These are phyloP conservation scores for Triops longicaudatus DNA, from an alignment of 1,140 invertebrate genomes.

Conservation along the genomic window DNA sequence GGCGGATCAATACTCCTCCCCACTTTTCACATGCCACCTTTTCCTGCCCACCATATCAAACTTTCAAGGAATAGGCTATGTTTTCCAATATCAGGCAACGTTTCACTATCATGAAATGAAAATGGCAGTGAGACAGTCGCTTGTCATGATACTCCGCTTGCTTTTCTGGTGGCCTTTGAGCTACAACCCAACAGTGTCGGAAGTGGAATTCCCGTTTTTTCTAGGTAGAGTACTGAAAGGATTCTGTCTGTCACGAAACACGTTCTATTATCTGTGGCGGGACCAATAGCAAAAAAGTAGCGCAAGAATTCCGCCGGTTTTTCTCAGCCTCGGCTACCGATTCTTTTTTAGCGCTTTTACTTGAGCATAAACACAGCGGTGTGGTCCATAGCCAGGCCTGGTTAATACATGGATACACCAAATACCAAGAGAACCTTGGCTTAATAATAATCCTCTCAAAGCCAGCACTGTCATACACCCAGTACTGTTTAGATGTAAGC, in stretches of 20 bases:
- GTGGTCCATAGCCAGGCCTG: neutral
- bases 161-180: neutral
- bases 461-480: neutral
- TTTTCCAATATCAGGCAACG: neutral
- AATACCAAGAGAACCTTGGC: neutral
- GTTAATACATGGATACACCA: neutral
- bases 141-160: neutral
- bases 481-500: neutral
- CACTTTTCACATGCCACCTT: neutral
- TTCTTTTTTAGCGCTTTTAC: neutral
- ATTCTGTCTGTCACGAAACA: neutral
- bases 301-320: neutral
- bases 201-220: slow-evolving; percentile 1
- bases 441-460: neutral
- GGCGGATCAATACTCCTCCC: neutral
- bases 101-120: neutral
- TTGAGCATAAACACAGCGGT: neutral
- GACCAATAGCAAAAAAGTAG: neutral
- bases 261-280: neutral
- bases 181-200: neutral
- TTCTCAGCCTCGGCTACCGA: neutral
- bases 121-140: neutral
- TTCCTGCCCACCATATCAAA: too few relatives aligned
- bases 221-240: neutral
- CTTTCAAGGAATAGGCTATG: neutral